Evolutionary conservation across 1,140 invertebrate species (phyloP).

Genomic region (Zaprionus gabonicus): DNA sequence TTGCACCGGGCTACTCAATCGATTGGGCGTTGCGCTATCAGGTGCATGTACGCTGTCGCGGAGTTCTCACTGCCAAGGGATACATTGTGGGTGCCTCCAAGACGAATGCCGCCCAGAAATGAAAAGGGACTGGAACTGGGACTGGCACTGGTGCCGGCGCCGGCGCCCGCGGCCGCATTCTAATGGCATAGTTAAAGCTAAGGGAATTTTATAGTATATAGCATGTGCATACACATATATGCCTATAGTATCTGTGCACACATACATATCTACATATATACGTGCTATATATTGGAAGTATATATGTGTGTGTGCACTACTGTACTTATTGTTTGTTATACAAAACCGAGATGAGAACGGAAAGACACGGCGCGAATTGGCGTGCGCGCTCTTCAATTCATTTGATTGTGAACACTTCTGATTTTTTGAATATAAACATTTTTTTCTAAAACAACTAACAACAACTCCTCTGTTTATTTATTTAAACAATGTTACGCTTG

Average conservation of each 20-base stretch:
- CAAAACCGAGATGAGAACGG: constrained; percentile 62
- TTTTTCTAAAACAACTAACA: constrained; percentile 58
- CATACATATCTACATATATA: constrained; percentile 12
- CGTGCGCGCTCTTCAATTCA: constrained; percentile 45
- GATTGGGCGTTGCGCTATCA: constrained; percentile 93
- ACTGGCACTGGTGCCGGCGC: neutral
- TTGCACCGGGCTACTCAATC: constrained; percentile 68
- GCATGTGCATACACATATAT: constrained; percentile 10
- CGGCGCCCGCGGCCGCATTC: neutral
- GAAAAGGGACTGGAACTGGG: neutral
- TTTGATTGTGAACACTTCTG: constrained; percentile 58
- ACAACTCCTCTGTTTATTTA: constrained; percentile 31
- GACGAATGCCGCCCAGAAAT: constrained; percentile 28
- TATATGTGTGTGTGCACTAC: constrained; percentile 49
- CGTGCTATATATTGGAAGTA: neutral
- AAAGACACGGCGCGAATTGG: constrained; percentile 29
- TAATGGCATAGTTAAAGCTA: constrained; percentile 53
- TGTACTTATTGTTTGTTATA: constrained; percentile 82
- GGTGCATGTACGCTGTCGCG: constrained; percentile 94
- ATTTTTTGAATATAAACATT: constrained; percentile 63
- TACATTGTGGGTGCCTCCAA: constrained; percentile 86
- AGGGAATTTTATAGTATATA: constrained; percentile 59
- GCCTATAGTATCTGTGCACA: constrained; percentile 11
- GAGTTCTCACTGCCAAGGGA: constrained; percentile 94
- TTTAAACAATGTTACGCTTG: constrained; percentile 2